Conservation (phyloP, 2,797 vertebrate species). For the Hafferia zeledoni region DNA sequence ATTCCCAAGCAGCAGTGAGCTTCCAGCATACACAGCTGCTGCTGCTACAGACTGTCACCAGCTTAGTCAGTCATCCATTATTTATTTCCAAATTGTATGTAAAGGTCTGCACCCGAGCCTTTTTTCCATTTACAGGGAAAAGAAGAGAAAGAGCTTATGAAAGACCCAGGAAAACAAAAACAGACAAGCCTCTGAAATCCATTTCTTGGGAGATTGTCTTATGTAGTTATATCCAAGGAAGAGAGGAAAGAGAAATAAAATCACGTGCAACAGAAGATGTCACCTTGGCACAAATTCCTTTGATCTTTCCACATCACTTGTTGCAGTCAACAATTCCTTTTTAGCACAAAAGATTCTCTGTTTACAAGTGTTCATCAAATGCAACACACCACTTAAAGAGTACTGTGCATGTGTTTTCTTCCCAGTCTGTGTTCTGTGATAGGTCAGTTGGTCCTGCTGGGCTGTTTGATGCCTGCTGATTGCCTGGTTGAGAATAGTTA, state of each 20-base stretch:
- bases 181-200: not conserved
- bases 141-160: slow-evolving; percentile 1
- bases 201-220: not conserved
- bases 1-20: not conserved
- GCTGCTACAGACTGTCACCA: slow-evolving; percentile 35
- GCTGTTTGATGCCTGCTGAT: not conserved
- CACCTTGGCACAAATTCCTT: not conserved
- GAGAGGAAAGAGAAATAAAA: not conserved
- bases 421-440: not conserved
- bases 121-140: not conserved
- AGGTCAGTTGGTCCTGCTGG: not conserved
- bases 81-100: slow-evolving; percentile 54
- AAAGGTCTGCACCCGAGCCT: not conserved
- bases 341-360: not conserved
- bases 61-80: slow-evolving; percentile 55
- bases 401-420: not conserved
- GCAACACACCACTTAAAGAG: not conserved
- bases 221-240: not conserved
- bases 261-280: not conserved
- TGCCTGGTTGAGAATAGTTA: not conserved
- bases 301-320: not conserved
- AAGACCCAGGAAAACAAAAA: not conserved
- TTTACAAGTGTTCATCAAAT: not conserved
- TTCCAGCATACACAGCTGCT: slow-evolving; percentile 32
- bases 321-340: not conserved